phyloP scores from a whole-genome alignment of 2,797 vertebrate species.

The Lagodon rhomboides region DNA sequence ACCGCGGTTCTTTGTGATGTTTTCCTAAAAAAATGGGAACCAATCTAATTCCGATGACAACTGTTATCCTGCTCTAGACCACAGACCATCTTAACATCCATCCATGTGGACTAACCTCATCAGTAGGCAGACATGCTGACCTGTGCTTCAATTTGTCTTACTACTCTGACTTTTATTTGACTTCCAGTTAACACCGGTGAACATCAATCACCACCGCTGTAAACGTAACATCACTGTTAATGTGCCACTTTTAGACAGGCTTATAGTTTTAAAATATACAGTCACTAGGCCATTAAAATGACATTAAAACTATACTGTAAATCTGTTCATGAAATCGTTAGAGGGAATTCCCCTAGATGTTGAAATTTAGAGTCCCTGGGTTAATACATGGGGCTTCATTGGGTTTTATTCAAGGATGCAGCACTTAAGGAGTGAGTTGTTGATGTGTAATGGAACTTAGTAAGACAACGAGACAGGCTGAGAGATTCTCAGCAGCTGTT shows the following conservation, averaged over 20 bases:
- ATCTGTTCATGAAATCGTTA: conserved; percentile 3
- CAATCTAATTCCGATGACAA: not conserved
- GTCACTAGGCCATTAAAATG: conserved; percentile 25
- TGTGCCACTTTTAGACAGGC: conserved; percentile 29
- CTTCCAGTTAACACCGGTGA: conserved; percentile 35
- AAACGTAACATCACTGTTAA: conserved; percentile 56
- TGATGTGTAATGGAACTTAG: not conserved
- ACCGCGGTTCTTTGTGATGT: not conserved
- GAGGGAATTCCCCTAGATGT: not conserved
- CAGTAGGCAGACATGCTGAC: conserved; percentile 39
- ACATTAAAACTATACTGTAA: conserved; percentile 21
- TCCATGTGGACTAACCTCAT: conserved; percentile 14
- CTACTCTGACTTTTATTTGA: conserved; percentile 62
- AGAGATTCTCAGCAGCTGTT: conserved; percentile 18
- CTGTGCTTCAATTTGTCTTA: conserved; percentile 22
- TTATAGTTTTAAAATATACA: conserved; percentile 37
- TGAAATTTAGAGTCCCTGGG: not conserved
- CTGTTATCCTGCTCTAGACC: not conserved
- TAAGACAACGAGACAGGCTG: not conserved
- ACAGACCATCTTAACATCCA: not conserved
- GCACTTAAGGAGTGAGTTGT: not conserved
- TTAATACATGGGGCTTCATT: conserved; percentile 6
- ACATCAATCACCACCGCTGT: conserved; percentile 47
- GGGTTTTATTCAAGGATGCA: not conserved
- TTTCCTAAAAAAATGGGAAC: not conserved